phyloP scores from a whole-genome alignment of 92 coral and sea anemone species.

The Epizoanthus ramosus region DNA sequence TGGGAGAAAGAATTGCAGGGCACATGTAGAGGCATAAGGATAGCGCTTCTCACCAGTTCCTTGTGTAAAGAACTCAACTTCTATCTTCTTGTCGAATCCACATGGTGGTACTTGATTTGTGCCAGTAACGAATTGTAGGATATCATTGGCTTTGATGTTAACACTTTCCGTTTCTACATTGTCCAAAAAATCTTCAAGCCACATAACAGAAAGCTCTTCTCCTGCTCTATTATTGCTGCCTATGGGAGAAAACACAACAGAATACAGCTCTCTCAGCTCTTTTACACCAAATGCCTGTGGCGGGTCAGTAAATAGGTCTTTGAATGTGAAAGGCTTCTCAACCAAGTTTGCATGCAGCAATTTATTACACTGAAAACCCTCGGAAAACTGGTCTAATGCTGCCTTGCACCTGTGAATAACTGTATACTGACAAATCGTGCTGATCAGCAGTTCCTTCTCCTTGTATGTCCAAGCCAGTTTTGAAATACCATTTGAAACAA shows the following conservation, averaged over 20 bases:
- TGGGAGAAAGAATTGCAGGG: conserved; percentile 51
- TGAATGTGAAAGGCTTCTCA: conserved; percentile 25
- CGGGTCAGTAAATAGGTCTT: conserved; percentile 27
- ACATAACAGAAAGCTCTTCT: conserved; percentile 48
- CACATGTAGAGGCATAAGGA: conserved; percentile 55
- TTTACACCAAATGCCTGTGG: conserved; percentile 15
- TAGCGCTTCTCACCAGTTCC: conserved; percentile 36
- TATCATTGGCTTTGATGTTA: conserved; percentile 2
- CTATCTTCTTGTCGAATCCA: conserved; percentile 59
- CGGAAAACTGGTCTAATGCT: conserved; percentile 45
- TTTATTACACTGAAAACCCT: conserved; percentile 37
- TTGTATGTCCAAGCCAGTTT: conserved; percentile 34
- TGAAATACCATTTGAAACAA: conserved; percentile 37
- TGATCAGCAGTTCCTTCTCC: conserved; percentile 9
- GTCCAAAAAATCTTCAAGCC: conserved; percentile 54
- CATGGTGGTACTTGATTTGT: conserved; percentile 50
- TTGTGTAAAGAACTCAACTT: conserved; percentile 43
- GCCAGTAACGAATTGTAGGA: conserved; percentile 53
- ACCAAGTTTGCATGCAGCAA: conserved; percentile 1
- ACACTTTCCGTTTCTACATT: conserved; percentile 30
- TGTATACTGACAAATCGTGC: conserved; percentile 32
- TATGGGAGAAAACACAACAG: conserved; percentile 8
- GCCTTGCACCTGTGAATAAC: conserved; percentile 39
- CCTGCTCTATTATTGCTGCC: conserved; percentile 43
- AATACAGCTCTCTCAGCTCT: conserved; percentile 25